Conservation (phyloP, 1,140 invertebrate genomes). For the Pemphigus obesinymphae region DNA sequence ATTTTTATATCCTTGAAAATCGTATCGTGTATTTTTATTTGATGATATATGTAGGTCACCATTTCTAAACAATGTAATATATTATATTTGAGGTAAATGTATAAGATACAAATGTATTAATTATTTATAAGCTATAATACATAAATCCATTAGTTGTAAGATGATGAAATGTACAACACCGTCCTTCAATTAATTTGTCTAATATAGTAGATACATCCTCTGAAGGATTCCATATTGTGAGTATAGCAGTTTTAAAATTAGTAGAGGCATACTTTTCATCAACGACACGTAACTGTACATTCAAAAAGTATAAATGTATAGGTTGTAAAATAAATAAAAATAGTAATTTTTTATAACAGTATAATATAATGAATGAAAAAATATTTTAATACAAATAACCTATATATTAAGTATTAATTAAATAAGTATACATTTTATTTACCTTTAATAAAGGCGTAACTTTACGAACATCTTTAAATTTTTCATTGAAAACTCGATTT, state of each 20-base stretch:
- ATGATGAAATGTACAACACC: slow-evolving; percentile 8
- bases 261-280: slow-evolving; percentile 18
- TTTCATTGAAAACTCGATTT: not conserved
- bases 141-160: slow-evolving; percentile 16
- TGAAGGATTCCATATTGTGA: slow-evolving; percentile 28
- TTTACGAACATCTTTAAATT: slow-evolving; percentile 18
- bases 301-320: not conserved
- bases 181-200: not conserved
- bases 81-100: not conserved
- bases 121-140: not conserved
- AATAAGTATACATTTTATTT: not conserved
- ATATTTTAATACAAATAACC: no score
- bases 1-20: not conserved
- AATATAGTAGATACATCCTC: not conserved
- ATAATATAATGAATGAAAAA: no score
- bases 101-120: not conserved
- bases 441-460: slow-evolving; percentile 6
- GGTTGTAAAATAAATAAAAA: no score
- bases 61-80: slow-evolving; percentile 20
- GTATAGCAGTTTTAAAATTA: slow-evolving; percentile 11
- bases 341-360: no score
- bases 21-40: slow-evolving; percentile 1
- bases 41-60: slow-evolving; percentile 35
- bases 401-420: no score
- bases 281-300: slow-evolving; percentile 13